A percentile compares a stretch with the other conserved stretches of the same genome.
Evolutionary conservation across 2,113 vertebrate genomes (phyloP).

Genomic region (Tonatia bakeri): DNA sequence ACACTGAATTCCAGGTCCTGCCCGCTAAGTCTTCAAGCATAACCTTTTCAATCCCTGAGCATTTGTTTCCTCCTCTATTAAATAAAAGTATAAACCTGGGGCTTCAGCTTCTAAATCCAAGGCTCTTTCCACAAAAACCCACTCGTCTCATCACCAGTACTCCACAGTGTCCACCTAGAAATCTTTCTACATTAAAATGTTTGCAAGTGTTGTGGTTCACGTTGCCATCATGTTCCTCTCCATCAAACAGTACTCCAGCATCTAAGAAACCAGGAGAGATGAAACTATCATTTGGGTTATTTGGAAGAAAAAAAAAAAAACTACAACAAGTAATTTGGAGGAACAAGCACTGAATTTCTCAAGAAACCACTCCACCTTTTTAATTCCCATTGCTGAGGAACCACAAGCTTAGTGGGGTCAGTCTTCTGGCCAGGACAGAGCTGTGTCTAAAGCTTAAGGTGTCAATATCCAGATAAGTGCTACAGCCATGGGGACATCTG

Average conservation of each 20-base stretch:
- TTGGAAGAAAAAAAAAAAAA: neutral
- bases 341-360: neutral
- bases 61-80: neutral
- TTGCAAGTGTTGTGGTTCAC: neutral
- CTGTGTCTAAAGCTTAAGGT: neutral
- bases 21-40: neutral
- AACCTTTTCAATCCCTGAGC: neutral
- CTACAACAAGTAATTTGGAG: neutral
- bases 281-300: neutral
- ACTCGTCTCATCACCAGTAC: neutral
- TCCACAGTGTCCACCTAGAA: neutral
- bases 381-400: neutral
- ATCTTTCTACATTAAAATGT: neutral
- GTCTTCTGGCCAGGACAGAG: neutral
- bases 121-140: neutral
- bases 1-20: neutral
- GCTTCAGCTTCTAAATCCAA: neutral
- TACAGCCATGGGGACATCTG: accelerated
- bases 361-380: neutral
- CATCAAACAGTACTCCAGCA: neutral
- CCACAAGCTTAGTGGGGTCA: no score
- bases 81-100: neutral
- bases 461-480: neutral
- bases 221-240: neutral
- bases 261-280: neutral